These are phyloP conservation scores for Conchocele bisecta DNA, from an alignment of 2,888 invertebrate species.

Conservation along the genomic window DNA sequence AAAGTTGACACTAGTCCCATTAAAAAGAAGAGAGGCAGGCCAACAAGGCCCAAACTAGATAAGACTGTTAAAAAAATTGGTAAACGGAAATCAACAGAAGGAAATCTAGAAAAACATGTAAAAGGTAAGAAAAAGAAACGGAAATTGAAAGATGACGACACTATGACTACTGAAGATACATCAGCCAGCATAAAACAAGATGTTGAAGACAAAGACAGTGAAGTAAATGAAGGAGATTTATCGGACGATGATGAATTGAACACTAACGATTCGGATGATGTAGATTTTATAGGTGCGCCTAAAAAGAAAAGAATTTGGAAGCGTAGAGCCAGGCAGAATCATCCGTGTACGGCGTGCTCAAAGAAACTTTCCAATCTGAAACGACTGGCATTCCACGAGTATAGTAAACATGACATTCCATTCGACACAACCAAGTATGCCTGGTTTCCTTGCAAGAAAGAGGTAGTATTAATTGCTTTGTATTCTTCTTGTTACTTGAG, in stretches of 20 bases:
- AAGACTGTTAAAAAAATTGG: too few relatives aligned
- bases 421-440: slow-evolving; percentile 42
- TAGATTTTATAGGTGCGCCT: too few relatives aligned
- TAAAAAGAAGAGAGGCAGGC: background rate
- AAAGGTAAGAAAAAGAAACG: background rate
- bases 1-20: background rate
- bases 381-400: slow-evolving; percentile 50
- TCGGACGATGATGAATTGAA: background rate
- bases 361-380: slow-evolving; percentile 47
- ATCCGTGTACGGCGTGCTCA: slow-evolving; percentile 46
- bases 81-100: slow-evolving; percentile 5
- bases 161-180: background rate
- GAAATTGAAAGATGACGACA: background rate
- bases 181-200: too few relatives aligned
- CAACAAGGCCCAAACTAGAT: background rate
- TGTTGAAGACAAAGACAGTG: too few relatives aligned
- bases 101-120: background rate
- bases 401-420: slow-evolving; percentile 49
- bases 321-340: slow-evolving; percentile 20
- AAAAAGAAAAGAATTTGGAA: slow-evolving; percentile 12
- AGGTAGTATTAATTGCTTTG: slow-evolving; percentile 29
- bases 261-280: too few relatives aligned
- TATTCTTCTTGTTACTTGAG: too few relatives aligned
- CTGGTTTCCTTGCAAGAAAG: slow-evolving; percentile 37
- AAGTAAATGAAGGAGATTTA: background rate